A percentile compares a stretch with the other conserved stretches of the same genome.
Conservation (phyloP, 2,888 invertebrate species). For the Ormyrus labotus region DNA sequence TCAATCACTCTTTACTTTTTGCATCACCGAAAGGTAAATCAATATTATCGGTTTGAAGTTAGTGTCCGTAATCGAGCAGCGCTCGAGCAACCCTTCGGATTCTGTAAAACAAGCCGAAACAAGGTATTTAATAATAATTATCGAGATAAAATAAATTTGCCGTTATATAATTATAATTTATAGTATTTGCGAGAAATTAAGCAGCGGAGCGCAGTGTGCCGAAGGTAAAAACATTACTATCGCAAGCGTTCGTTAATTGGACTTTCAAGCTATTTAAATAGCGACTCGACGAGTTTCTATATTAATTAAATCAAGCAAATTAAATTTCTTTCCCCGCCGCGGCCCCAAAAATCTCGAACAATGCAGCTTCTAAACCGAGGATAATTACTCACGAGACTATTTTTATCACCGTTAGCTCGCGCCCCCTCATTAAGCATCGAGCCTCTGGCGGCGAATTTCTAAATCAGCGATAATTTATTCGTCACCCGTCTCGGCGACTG, state of each 20-base stretch:
- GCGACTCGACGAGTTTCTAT: not conserved
- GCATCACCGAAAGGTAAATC: no score
- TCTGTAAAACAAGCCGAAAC: no score
- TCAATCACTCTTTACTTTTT: no score
- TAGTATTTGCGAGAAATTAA: constrained; percentile 20
- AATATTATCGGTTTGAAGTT: no score
- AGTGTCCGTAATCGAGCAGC: no score
- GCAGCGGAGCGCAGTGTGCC: not conserved
- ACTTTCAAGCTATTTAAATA: constrained; percentile 2
- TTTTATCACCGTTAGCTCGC: not conserved
- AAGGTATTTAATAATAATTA: no score
- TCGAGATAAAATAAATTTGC: no score
- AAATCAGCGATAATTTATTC: no score
- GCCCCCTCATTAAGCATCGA: not conserved
- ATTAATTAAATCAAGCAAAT: constrained; percentile 29
- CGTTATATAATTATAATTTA: constrained; percentile 3
- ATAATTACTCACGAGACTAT: not conserved
- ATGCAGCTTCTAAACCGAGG: not conserved
- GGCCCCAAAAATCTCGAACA: not conserved
- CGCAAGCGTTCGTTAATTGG: constrained; percentile 18
- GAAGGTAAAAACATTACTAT: not conserved
- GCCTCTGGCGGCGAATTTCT: no score
- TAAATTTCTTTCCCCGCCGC: not conserved
- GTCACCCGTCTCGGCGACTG: no score
- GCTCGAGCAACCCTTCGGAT: no score